Base-by-base conservation (phyloP, 2,888 invertebrate genomes). In the Agonopterix subpropinquella region DNA sequence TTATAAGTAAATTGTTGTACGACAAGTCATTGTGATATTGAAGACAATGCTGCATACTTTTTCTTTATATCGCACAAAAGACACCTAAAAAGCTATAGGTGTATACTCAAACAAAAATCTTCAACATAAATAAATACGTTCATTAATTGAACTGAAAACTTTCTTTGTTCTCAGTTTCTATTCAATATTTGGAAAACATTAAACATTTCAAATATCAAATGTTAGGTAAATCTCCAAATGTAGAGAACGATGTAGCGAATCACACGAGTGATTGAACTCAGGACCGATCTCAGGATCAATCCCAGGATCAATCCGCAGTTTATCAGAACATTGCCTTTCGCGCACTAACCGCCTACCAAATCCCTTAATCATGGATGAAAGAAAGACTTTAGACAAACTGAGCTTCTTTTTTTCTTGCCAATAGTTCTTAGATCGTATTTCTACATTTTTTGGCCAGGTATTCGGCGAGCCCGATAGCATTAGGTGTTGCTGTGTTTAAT, bases 291-390 rank as follows among this genome's bases (percentile, higher is more conserved):
- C 62, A 51, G 61, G 11, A n/a, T 8, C 42, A 42, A 42, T n/a
- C 8, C 11, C 39, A n/a, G 77, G 77, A 76, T 81, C 75, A 77
- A 67, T 65, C 60, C 64, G n/a, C 68, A 67, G 64, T 70, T 80
- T 80, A 82, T 79, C 80, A 73, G 70, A 65, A 73, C 71, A 73
- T 74, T 71, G 70, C 68, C 67, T 71, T 73, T 56, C 64, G 59
- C 64, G 61, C 63, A 64, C 67, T 62, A 64, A 67, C 64, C 65
- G 58, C 59, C 51, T 51, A 51, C 53, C 56, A 60, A 65, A 65
- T 61, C 62, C 61, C 45, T 37, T 41, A 41, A 36, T 41, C 44
- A 5, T 13, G 48, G 43, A 36, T n/a, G 18, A 47, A 39, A 43
- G 36, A 47, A 47, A 43, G 15, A 36, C 15, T 13, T 42, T 13